Evolutionary conservation across 2,113 vertebrate genomes (phyloP).

Genomic region (Apus apus): DNA sequence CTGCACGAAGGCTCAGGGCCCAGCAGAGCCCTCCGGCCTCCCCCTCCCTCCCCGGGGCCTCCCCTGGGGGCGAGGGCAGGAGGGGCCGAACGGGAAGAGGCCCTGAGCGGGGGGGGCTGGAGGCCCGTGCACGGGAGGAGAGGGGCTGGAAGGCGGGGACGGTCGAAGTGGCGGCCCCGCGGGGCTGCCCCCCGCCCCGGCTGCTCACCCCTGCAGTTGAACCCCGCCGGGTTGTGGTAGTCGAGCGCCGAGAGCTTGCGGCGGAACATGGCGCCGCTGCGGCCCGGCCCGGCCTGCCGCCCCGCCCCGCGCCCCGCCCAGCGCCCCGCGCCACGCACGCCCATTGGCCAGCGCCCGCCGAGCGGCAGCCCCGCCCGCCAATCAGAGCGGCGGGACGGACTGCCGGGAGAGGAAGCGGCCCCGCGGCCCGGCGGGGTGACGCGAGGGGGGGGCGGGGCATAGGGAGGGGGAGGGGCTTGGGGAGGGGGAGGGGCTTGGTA

Average conservation of each 20-base stretch:
- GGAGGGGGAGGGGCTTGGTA: background rate
- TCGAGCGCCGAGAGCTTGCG: slow-evolving; percentile 92
- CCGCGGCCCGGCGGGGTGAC: background rate
- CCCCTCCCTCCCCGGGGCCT: background rate
- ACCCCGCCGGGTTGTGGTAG: slow-evolving; percentile 89
- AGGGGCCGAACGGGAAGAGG: too few species aligned
- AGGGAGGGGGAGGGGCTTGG: background rate
- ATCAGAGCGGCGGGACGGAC: background rate
- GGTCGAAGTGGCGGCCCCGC: too few species aligned
- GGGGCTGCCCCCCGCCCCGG: too few species aligned
- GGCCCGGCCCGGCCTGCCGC: too few species aligned
- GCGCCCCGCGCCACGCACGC: too few species aligned
- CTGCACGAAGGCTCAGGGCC: background rate
- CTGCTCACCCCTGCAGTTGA: slow-evolving; percentile 87
- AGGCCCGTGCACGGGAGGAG: background rate
- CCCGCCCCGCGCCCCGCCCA: too few species aligned
- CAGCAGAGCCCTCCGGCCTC: background rate
- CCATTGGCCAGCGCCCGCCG: fast-evolving
- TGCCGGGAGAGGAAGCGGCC: background rate
- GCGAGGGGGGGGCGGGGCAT: too few species aligned
- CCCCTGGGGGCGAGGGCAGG: too few species aligned
- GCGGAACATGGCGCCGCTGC: slow-evolving; percentile 88
- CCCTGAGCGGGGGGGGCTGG: too few species aligned
- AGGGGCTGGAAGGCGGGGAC: too few species aligned
- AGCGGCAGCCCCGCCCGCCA: fast-evolving